Evolutionary conservation across 2,888 invertebrate species (phyloP).

Genomic region (Steromphala cineraria): DNA sequence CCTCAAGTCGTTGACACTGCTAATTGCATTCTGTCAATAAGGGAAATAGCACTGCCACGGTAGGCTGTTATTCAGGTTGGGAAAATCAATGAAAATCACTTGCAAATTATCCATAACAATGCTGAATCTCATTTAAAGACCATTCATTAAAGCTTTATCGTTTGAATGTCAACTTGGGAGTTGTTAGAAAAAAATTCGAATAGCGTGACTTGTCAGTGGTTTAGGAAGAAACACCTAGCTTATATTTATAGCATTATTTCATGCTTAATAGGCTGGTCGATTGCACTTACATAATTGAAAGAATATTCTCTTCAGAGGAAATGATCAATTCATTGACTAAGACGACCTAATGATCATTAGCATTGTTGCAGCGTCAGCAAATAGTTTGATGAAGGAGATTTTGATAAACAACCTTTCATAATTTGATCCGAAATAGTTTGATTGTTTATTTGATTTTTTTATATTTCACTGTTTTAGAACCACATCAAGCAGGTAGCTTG

Average conservation of each 20-base stretch:
- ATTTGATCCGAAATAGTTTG: too few relatives aligned
- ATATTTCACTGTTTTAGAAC: too few relatives aligned
- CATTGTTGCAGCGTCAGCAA: background rate
- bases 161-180: background rate
- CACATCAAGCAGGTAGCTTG: too few relatives aligned
- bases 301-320: background rate
- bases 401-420: background rate
- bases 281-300: background rate
- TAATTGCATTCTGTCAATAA: background rate
- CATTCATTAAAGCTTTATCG: slow-evolving; percentile 11
- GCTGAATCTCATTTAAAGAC: slow-evolving; percentile 1
- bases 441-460: too few relatives aligned
- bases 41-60: background rate
- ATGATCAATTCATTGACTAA: background rate
- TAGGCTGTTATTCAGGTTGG: background rate
- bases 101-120: background rate
- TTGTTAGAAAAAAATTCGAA: background rate
- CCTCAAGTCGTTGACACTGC: background rate
- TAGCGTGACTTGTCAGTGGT: background rate
- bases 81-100: background rate
- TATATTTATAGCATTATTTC: background rate
- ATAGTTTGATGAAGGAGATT: background rate
- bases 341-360: background rate
- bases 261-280: background rate
- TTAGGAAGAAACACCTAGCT: background rate